Evolutionary conservation across 1,140 invertebrate species (phyloP), one percentile per base, ranked within the genome.

Genomic region (Calephelis nemesis): DNA sequence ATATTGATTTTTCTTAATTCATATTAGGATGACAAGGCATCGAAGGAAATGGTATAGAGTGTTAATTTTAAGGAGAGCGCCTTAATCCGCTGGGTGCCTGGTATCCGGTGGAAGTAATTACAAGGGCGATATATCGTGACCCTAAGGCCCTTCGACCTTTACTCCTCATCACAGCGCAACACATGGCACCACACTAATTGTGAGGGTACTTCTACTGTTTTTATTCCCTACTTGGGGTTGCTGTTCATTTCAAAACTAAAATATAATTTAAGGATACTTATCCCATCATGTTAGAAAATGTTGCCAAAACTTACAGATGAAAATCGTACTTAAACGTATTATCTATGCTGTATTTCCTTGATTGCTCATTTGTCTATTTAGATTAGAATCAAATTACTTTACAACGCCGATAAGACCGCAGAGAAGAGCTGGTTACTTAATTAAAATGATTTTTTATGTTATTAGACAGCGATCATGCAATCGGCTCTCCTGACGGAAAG

Each of bases 121-220:
- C 81, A 58, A 65, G 77, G 74, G 75, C 82, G 78, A 88, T 85
- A 86, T 82, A 83, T 85, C 77, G 82, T 77, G 82, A 82, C 81
- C 81, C 85, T 58, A 58, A 74, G 69, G 76, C 76, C 78, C 75
- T 76, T 70, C 76, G 74, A 77, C 74, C 79, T 77, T 74, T 74
- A 73, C 70, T 79, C 78, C 79, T 83, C 84, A 81, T 84, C 79
- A 78, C 75, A 73, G 79, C 78, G 79, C 79, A 81, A 85, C 84
- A 85, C 82, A 87, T 87, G 85, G 73, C 76, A 69, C 76, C 72
- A 74, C 75, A 78, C 78, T 87, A 87, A 85, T 85, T 85, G 78
- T 78, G 71, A 78, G 77, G 81, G 72, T 67, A 74, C 71, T 69
- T 70, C 67, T 67, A 71, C 73, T 78, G 74, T 76, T 76, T 78